Evolutionary conservation across 2,113 vertebrate species (phyloP).

Genomic region (Pteronura brasiliensis): DNA sequence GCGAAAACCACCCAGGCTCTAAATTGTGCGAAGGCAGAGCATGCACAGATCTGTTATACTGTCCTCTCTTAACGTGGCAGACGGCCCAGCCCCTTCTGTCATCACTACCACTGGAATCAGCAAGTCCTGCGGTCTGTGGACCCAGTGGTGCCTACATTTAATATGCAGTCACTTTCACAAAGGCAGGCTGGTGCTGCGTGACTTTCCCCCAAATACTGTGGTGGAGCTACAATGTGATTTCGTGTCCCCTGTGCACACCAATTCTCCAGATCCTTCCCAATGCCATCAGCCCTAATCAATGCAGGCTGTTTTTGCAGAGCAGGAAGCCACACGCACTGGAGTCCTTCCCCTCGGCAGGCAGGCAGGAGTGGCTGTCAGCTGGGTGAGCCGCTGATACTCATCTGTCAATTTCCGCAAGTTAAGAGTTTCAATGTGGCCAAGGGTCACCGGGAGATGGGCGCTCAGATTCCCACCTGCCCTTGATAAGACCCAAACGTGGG

Average conservation of each 20-base stretch:
- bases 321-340: background rate
- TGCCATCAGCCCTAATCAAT: fast-evolving
- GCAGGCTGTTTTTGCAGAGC: background rate
- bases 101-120: background rate
- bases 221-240: background rate
- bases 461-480: background rate
- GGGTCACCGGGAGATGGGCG: background rate
- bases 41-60: fast-evolving
- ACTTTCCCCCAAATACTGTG: background rate
- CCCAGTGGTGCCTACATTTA: fast-evolving
- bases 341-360: background rate
- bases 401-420: background rate
- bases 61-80: background rate
- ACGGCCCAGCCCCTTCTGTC: no score
- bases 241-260: background rate
- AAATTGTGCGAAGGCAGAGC: background rate
- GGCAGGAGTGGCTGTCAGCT: background rate
- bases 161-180: background rate
- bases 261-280: background rate
- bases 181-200: background rate
- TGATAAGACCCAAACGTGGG: background rate
- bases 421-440: background rate
- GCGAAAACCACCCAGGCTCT: background rate
- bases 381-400: background rate
- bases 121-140: background rate